A percentile compares a stretch with the other conserved stretches of the same genome.
Evolutionary conservation across 2,113 vertebrate genomes (phyloP).

Genomic region (human): DNA sequence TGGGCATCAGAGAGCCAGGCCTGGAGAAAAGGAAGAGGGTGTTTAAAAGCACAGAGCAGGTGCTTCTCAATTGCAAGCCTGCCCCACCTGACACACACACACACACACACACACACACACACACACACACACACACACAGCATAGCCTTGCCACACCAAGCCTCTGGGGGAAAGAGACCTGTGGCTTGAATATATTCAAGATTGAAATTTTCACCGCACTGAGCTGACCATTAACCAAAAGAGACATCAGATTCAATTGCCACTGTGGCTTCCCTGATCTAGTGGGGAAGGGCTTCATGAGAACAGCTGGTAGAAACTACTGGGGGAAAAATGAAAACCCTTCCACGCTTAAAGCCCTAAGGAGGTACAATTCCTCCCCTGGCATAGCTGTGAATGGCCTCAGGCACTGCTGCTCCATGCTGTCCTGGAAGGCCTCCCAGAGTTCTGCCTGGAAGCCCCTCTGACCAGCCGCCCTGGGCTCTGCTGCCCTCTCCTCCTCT

Average conservation of each 20-base stretch:
- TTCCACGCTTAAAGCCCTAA: background rate
- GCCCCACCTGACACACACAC: background rate
- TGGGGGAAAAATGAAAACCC: background rate
- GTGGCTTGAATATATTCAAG: background rate
- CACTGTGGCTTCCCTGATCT: background rate
- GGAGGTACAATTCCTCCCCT: background rate
- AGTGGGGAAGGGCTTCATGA: background rate
- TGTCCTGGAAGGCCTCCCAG: background rate
- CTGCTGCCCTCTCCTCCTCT: background rate
- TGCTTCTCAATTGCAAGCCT: background rate
- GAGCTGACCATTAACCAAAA: background rate
- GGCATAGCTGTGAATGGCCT: too few relatives aligned
- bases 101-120: background rate
- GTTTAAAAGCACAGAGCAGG: background rate
- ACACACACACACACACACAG: background rate
- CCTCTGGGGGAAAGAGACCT: background rate
- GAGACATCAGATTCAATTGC: background rate
- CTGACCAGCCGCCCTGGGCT: background rate
- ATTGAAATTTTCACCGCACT: background rate
- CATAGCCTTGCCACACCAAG: background rate
- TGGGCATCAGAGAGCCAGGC: background rate
- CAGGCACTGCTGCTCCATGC: accelerated
- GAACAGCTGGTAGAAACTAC: background rate
- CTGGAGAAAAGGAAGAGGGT: background rate
- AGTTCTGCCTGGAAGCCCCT: background rate